Conservation (phyloP, 2,888 invertebrate species). For the Dorcus hopei region DNA sequence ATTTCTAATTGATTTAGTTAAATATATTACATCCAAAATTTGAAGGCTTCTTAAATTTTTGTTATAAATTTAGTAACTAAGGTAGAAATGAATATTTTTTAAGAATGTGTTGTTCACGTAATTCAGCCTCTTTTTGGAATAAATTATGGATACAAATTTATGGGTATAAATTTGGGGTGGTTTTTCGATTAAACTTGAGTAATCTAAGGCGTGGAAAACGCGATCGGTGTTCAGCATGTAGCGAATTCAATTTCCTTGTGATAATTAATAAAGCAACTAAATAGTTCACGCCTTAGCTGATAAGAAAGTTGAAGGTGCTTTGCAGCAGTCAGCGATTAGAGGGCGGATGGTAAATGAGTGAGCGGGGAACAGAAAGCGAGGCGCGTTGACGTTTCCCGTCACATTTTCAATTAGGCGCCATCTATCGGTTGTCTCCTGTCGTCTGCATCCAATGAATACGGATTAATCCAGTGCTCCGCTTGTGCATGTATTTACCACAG, state of each 20-base stretch:
- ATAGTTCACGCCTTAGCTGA: conserved; percentile 14
- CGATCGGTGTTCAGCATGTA: too few species aligned
- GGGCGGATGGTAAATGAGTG: neutral
- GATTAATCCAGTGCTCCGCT: conserved; percentile 31
- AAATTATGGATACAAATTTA: too few species aligned
- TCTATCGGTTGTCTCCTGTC: conserved; percentile 30
- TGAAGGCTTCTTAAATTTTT: too few species aligned
- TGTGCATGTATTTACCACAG: conserved; percentile 28
- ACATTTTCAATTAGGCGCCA: conserved; percentile 34
- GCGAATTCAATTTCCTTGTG: conserved; percentile 14
- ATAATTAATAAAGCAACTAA: conserved; percentile 21
- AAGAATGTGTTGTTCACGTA: too few species aligned
- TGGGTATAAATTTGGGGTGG: too few species aligned
- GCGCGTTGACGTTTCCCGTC: conserved; percentile 22
- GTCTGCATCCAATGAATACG: conserved; percentile 35
- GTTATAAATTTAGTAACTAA: too few species aligned
- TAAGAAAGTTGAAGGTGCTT: conserved; percentile 15
- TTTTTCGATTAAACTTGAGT: too few species aligned
- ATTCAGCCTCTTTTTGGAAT: too few species aligned
- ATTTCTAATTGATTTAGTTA: too few species aligned
- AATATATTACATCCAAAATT: too few species aligned
- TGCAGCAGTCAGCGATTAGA: neutral
- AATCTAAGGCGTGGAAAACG: too few species aligned
- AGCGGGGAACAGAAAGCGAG: neutral
- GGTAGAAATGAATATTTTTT: too few species aligned